Evolutionary conservation across 2,888 invertebrate species (phyloP).

Genomic region (Stenodera caucasica): DNA sequence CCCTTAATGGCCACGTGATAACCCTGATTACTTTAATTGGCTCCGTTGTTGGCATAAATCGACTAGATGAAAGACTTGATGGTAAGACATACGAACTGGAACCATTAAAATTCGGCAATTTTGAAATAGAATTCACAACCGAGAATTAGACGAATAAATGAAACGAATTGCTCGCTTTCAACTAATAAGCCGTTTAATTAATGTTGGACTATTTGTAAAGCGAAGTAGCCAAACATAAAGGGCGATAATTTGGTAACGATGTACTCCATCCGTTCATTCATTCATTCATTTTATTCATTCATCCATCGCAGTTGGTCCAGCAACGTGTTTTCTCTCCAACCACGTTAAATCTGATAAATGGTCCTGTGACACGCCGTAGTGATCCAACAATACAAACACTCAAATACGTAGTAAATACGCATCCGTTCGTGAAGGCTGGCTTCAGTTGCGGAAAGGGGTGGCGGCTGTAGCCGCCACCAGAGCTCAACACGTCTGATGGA

Average conservation of each 20-base stretch:
- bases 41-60: constrained; percentile 60
- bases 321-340: constrained; percentile 10
- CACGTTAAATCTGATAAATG: constrained; percentile 54
- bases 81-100: not conserved
- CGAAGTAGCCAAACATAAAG: constrained; percentile 43
- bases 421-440: constrained; percentile 39
- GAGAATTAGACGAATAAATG: not conserved
- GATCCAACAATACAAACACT: constrained; percentile 57
- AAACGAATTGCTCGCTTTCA: constrained; percentile 1
- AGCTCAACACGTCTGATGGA: constrained; percentile 43
- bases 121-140: not conserved
- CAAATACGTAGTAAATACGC: constrained; percentile 55
- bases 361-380: constrained; percentile 54
- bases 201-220: constrained; percentile 40
- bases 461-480: constrained; percentile 15
- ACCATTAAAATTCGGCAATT: not conserved
- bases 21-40: constrained; percentile 73
- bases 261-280: constrained; percentile 40
- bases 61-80: constrained; percentile 8
- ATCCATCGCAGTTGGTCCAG: constrained; percentile 11
- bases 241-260: constrained; percentile 45
- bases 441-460: constrained; percentile 1
- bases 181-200: constrained; percentile 39
- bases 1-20: constrained; percentile 70
- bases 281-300: constrained; percentile 17